Conservation (phyloP, 2,888 invertebrate genomes). For the Spicauda simplicius region DNA sequence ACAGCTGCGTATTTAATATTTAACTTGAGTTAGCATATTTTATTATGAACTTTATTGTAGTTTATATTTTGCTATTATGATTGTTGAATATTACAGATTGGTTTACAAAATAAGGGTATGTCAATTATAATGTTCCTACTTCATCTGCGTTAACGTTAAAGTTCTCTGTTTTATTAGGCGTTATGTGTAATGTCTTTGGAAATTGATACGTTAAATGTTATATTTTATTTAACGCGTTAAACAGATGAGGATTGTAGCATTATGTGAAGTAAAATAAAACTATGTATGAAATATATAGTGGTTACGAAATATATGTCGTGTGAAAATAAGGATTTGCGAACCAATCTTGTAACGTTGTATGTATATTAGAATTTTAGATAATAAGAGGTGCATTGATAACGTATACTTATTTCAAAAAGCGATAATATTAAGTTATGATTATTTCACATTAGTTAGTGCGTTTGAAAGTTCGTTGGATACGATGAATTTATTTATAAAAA, state of each 20-base stretch:
- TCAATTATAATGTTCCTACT: constrained; percentile 18
- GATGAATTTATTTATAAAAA: constrained; percentile 61
- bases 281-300: constrained; percentile 37
- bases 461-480: constrained; percentile 49
- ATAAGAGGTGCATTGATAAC: constrained; percentile 72
- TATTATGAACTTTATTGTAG: constrained; percentile 69
- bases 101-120: constrained; percentile 44
- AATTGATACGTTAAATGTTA: too few species aligned
- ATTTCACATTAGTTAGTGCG: constrained; percentile 50
- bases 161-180: not conserved
- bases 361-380: constrained; percentile 74
- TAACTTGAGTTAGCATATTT: constrained; percentile 70
- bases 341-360: constrained; percentile 64
- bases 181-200: not conserved
- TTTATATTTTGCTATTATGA: constrained; percentile 69
- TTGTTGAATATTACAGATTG: constrained; percentile 58
- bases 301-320: constrained; percentile 9
- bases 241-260: not conserved
- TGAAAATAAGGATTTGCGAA: constrained; percentile 50
- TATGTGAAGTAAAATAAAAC: constrained; percentile 1
- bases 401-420: constrained; percentile 58
- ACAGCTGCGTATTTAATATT: constrained; percentile 73
- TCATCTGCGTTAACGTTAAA: constrained; percentile 2
- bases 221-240: not conserved
- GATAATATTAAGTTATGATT: constrained; percentile 53